phyloP scores from a whole-genome alignment of 2,113 vertebrate species.

The Microtus oregoni region DNA sequence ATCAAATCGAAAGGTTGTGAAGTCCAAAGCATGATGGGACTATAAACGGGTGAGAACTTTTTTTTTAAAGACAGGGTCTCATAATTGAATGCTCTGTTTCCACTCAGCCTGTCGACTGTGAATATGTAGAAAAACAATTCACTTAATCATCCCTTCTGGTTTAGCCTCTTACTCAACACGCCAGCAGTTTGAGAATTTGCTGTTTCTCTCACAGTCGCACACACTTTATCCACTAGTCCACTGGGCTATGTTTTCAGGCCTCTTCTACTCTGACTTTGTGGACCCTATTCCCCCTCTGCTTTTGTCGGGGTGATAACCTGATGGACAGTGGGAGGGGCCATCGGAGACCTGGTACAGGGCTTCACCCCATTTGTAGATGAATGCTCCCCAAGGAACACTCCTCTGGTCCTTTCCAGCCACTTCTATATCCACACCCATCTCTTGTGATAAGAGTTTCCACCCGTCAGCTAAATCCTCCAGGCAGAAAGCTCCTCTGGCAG shows the following conservation, averaged over 20 bases:
- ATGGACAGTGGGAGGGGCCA: background rate
- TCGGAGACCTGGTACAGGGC: background rate
- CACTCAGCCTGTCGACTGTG: background rate
- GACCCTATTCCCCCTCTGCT: background rate
- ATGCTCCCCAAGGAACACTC: slow-evolving; percentile 13
- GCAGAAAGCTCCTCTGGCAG: background rate
- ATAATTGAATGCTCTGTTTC: background rate
- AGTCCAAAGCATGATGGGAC: slow-evolving; percentile 11
- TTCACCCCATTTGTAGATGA: slow-evolving; percentile 5
- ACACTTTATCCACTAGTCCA: background rate
- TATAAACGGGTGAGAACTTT: slow-evolving; percentile 24
- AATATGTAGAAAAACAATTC: background rate
- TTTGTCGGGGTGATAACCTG: background rate
- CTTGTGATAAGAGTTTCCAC: slow-evolving; percentile 50
- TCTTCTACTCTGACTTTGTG: slow-evolving; percentile 27
- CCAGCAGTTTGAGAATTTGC: background rate
- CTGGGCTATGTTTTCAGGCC: background rate
- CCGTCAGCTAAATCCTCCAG: slow-evolving; percentile 24
- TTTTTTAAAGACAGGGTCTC: background rate
- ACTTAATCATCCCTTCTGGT: slow-evolving; percentile 16
- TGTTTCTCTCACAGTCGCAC: background rate
- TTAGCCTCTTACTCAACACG: background rate
- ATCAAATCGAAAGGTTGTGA: slow-evolving; percentile 15
- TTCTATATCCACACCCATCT: slow-evolving; percentile 26
- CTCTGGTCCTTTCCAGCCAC: slow-evolving; percentile 37